phyloP scores from a whole-genome alignment of 2,797 vertebrate species.

The Spatula versicolor region DNA sequence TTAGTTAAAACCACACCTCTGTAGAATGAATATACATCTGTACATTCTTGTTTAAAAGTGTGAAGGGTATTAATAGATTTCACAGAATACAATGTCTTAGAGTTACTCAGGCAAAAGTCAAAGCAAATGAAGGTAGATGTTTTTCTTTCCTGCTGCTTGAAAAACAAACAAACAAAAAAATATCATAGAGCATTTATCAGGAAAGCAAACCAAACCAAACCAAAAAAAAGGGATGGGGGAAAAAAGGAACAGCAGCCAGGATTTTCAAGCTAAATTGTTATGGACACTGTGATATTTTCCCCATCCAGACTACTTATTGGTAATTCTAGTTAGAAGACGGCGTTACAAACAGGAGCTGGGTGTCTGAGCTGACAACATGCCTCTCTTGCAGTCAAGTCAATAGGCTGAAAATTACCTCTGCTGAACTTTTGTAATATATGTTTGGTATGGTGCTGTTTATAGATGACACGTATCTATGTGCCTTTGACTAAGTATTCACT shows the following conservation, averaged over 20 bases:
- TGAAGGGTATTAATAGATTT: slow-evolving; percentile 58
- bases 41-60: slow-evolving; percentile 34
- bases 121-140: slow-evolving; percentile 44
- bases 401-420: slow-evolving; percentile 27
- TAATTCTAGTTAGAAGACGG: background rate
- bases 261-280: background rate
- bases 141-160: slow-evolving; percentile 27
- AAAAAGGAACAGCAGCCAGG: background rate
- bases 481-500: background rate
- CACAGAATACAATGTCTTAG: slow-evolving; percentile 22
- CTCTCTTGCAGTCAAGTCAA: slow-evolving; percentile 31
- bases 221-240: background rate
- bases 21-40: slow-evolving; percentile 5
- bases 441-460: background rate
- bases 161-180: background rate
- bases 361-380: background rate
- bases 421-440: background rate
- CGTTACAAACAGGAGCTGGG: background rate
- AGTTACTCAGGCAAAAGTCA: slow-evolving; percentile 48
- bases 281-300: background rate
- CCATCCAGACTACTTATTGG: background rate
- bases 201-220: background rate
- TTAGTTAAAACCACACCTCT: slow-evolving; percentile 58
- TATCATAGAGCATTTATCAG: background rate
- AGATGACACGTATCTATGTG: background rate